Percentiles rank a stretch among this genome's conserved stretches.
These are phyloP conservation scores for Anodontia alba DNA, from an alignment of 2,888 invertebrate genomes.

Conservation along the genomic window DNA sequence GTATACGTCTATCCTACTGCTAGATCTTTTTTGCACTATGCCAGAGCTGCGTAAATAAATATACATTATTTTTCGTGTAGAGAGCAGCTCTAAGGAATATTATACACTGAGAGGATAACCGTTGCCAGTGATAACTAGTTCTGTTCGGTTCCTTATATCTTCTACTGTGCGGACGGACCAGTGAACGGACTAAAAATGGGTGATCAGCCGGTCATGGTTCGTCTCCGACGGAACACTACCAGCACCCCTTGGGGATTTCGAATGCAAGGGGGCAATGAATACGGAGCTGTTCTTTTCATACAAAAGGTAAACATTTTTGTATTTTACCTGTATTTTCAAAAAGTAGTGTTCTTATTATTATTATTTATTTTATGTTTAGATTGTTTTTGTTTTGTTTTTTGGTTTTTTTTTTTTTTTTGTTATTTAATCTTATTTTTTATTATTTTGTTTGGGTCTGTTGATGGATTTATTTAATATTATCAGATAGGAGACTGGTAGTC, in stretches of 20 bases:
- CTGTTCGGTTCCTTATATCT: background rate
- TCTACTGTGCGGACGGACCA: background rate
- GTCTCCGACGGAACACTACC: conserved; percentile 73
- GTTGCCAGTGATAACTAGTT: background rate
- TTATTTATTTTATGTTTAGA: too few species aligned
- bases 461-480: too few species aligned
- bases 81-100: conserved; percentile 4
- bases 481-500: too few species aligned
- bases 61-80: conserved; percentile 12
- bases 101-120: background rate
- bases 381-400: too few species aligned
- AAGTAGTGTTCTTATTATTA: too few species aligned
- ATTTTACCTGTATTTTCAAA: too few species aligned
- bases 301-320: conserved; percentile 80
- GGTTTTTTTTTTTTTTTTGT: too few species aligned
- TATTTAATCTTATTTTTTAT: too few species aligned
- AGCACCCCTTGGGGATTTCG: conserved; percentile 82
- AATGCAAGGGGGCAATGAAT: conserved; percentile 81
- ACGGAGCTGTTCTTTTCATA: conserved; percentile 74
- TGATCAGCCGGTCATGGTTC: conserved; percentile 62
- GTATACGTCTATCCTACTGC: background rate
- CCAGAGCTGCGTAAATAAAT: background rate
- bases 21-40: conserved; percentile 8
- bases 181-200: conserved; percentile 15
- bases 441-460: too few species aligned